phyloP scores from a whole-genome alignment of 2,888 invertebrate species.

The Timema podura region DNA sequence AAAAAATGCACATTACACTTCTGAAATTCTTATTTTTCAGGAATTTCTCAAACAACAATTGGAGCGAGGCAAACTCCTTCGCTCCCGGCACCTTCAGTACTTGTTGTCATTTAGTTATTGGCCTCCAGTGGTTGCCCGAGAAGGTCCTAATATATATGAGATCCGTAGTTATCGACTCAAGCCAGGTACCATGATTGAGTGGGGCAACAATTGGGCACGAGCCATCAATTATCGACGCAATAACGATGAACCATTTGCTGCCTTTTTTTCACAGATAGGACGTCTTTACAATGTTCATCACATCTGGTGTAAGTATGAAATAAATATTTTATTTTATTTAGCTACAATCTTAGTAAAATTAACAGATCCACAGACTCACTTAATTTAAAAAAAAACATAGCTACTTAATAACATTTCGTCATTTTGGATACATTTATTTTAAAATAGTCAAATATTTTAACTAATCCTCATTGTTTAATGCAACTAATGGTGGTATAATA shows the following conservation, averaged over 20 bases:
- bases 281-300: slow-evolving; percentile 97
- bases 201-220: slow-evolving; percentile 99
- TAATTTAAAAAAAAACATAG: no score
- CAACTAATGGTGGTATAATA: no score
- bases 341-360: no score
- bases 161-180: slow-evolving; percentile 88
- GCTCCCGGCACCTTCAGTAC: slow-evolving; percentile 89
- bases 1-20: no score
- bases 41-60: slow-evolving; percentile 67
- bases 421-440: no score
- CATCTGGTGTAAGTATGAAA: slow-evolving; percentile 86
- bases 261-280: slow-evolving; percentile 97
- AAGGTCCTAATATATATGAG: slow-evolving; percentile 84
- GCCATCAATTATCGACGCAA: slow-evolving; percentile 87
- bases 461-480: no score
- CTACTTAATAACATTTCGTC: no score
- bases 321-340: not conserved
- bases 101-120: slow-evolving; percentile 95
- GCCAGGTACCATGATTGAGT: slow-evolving; percentile 99
- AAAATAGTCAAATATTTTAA: no score
- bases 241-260: slow-evolving; percentile 94
- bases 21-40: slow-evolving; percentile 45
- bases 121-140: slow-evolving; percentile 75
- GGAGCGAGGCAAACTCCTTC: slow-evolving; percentile 72
- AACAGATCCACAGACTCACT: no score